Conservation (phyloP, 1,140 invertebrate genomes). For the Glossosoma conforme region DNA sequence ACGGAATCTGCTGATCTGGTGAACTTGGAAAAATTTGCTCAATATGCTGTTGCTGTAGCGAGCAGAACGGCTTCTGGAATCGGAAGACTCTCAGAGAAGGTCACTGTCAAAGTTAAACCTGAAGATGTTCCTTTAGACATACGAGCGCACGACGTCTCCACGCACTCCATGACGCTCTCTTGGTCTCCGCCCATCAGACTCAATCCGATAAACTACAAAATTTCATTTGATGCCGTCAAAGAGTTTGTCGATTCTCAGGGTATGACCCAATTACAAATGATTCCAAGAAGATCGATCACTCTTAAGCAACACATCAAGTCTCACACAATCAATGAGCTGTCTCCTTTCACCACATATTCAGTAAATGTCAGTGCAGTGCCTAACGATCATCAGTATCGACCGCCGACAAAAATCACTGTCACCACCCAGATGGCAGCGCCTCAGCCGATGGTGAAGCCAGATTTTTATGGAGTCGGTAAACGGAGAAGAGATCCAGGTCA, state of each 20-base stretch:
- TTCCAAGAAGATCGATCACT: slow-evolving; percentile 68
- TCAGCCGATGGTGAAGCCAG: slow-evolving; percentile 91
- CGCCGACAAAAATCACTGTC: slow-evolving; percentile 89
- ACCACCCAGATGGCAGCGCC: slow-evolving; percentile 96
- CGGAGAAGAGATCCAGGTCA: slow-evolving; percentile 83
- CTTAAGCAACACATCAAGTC: slow-evolving; percentile 64
- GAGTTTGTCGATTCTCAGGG: slow-evolving; percentile 92
- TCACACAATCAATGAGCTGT: slow-evolving; percentile 79
- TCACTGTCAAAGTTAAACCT: slow-evolving; percentile 82
- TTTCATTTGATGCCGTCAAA: slow-evolving; percentile 90
- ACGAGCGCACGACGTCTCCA: slow-evolving; percentile 80
- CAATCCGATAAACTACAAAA: slow-evolving; percentile 85
- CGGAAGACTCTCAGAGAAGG: slow-evolving; percentile 69
- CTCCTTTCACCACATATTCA: slow-evolving; percentile 91
- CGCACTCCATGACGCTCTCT: slow-evolving; percentile 84
- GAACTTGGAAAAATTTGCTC: slow-evolving; percentile 84
- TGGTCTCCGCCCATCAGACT: slow-evolving; percentile 90
- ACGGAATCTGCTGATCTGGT: slow-evolving; percentile 87
- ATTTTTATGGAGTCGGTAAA: slow-evolving; percentile 86
- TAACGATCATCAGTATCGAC: slow-evolving; percentile 74
- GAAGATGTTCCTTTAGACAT: slow-evolving; percentile 87
- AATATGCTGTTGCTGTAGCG: slow-evolving; percentile 90
- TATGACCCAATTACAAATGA: slow-evolving; percentile 80
- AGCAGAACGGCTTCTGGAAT: slow-evolving; percentile 70
- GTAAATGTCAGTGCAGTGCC: slow-evolving; percentile 91